Evolutionary conservation across 2,888 invertebrate genomes (phyloP).

Genomic region (Gortyna flavago): DNA sequence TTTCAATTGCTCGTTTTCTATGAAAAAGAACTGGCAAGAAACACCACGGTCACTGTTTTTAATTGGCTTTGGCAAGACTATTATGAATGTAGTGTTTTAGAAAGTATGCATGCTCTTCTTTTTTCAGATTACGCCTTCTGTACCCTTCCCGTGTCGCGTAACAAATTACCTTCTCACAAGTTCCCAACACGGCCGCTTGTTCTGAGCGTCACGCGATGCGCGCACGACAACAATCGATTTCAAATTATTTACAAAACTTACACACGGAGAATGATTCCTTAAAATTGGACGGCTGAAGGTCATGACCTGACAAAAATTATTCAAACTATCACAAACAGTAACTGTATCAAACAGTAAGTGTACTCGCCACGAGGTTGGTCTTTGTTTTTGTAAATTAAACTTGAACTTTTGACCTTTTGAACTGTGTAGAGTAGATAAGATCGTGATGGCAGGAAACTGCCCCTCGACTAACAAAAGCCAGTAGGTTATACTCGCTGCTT

Average conservation of each 20-base stretch:
- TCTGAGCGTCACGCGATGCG: conserved; percentile 51
- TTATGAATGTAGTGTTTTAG: too few relatives aligned
- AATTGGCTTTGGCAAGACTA: too few relatives aligned
- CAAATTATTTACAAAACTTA: conserved; percentile 49
- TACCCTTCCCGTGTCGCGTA: neutral
- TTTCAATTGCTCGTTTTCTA: too few relatives aligned
- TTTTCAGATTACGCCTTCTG: too few relatives aligned
- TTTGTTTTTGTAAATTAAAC: neutral
- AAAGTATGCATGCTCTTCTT: too few relatives aligned
- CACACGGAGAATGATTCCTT: conserved; percentile 27
- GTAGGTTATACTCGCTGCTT: too few relatives aligned
- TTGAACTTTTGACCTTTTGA: conserved; percentile 7
- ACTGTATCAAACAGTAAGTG: too few relatives aligned
- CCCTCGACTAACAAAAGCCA: neutral
- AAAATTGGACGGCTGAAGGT: conserved; percentile 34
- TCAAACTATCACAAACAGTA: conserved; percentile 8
- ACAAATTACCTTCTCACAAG: conserved; percentile 38
- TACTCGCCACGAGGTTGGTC: neutral
- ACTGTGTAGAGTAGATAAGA: neutral
- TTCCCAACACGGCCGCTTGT: conserved; percentile 19
- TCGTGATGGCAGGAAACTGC: neutral
- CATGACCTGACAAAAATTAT: conserved; percentile 14
- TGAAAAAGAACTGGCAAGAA: too few relatives aligned
- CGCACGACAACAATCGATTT: conserved; percentile 46
- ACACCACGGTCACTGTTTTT: too few relatives aligned